Evolutionary conservation across 2,113 vertebrate species (phyloP), one percentile per base, ranked within the genome.

Genomic region (Pardalotus punctatus): DNA sequence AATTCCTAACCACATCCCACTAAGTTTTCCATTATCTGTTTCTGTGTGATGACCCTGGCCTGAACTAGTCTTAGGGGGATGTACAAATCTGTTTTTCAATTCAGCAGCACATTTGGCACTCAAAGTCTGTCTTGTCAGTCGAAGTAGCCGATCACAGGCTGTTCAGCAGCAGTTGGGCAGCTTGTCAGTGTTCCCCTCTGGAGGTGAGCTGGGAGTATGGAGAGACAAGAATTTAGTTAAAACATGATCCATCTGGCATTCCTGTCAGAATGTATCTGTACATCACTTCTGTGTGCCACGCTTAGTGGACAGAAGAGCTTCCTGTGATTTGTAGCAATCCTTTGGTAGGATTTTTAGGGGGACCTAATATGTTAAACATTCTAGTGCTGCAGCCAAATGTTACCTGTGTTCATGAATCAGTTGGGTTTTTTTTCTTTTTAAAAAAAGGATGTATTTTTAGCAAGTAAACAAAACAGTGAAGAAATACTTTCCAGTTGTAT

Each of bases 61-160:
- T 50, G 57, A 53, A 31, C 24, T 11, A 20, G 1, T 58, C 71
- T 28, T 64, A 12, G 28, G 2, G 24, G 47, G 54, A 76, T 47
- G 58, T 65, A 36, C 78, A 65, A 81, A 53, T 40, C 18, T 7
- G 42, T 25, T 57, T 60, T 87, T 54, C 33, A 16, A 2, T 81
- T 87, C 60, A 28, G 65, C 40, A 45, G 79, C 51, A 11, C 19
- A 78, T 91, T 18, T 50, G 77, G 65, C n/a, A 48, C 12, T 31
- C 27, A 2, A 1, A 61, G 33, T 28, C 47, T 54, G 53, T 64
- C 40, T 15, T 42, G 64, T 31, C 25, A 27, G 66, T 35, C 14
- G 2, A 24, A 80, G 66, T 29, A 82, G 70, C 35, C 3, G 0
- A 36, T 43, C 13, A 6, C 0, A 2, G n/a, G 38, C 57, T 66